Conservation (phyloP, 2,113 vertebrate genomes). For the Todiramphus saurophagus region DNA sequence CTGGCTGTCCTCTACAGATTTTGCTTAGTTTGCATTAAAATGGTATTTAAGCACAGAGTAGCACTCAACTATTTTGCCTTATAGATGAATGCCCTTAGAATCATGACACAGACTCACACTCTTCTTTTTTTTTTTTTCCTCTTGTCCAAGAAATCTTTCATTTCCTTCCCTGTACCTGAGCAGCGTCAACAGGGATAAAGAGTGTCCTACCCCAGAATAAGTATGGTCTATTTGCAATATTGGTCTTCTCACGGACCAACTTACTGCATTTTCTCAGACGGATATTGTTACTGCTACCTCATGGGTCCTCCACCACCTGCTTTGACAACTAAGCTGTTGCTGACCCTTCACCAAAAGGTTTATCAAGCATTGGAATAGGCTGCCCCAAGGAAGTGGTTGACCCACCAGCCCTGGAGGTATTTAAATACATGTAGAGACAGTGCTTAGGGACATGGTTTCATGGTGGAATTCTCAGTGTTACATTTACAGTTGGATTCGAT, state of each 20-base stretch:
- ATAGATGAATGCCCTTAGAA: not conserved
- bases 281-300: not conserved
- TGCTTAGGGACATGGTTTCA: not conserved
- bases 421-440: not conserved
- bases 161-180: not conserved
- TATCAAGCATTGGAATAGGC: not conserved
- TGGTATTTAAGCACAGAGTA: not conserved
- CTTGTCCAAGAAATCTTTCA: not conserved
- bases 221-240: not conserved
- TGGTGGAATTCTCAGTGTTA: not conserved
- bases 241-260: not conserved
- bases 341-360: not conserved
- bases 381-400: not conserved
- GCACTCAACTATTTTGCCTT: not conserved
- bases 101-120: not conserved
- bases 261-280: not conserved
- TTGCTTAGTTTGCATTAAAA: not conserved
- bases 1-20: not conserved
- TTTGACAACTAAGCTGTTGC: not conserved
- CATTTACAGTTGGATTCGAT: not conserved
- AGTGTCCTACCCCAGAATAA: not conserved
- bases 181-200: not conserved
- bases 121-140: not conserved
- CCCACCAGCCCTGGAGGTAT: not conserved
- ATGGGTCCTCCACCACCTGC: not conserved